Evolutionary conservation across 2,797 vertebrate species (phyloP), one percentile per base, ranked within the genome.

Genomic region (Sebastes kiyomatsui): DNA sequence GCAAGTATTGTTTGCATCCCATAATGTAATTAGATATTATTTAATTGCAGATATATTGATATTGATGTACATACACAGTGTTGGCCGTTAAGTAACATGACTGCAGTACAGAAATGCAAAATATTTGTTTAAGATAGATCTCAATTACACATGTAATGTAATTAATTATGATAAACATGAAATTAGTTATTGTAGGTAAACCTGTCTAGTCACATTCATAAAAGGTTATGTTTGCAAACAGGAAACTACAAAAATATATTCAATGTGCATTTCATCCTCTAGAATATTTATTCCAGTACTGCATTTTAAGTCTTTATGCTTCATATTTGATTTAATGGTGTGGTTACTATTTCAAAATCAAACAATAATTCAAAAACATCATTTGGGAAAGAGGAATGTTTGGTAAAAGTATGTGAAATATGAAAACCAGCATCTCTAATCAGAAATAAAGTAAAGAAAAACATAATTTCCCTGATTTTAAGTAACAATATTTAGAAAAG

Each of bases 121-220:
- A 56, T 8, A 20, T 20, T 20, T 52, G 7, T 52, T 52, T 52
- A 0, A 52, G 46, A 52, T 20, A 52, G 18, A 18, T 0, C 33
- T 35, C 1, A 0, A 46, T 46, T 46, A 46, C 42, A 0, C 46
- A 49, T 20, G 7, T 0, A 20, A 49, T 49, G 18, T 49, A 20
- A 49, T 49, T 20, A 20, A 38, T 38, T 1, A 25, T 23, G 32
- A 64, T 22, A 2, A 62, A 64, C 1, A 35, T 20, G 9, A 7
- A 61, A 32, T 1, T 0, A 59, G 56, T 8, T 30, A 16, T 58
- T 27, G 23, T 27, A 60, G 7, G n/a, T 62, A 12, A 23, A 23
- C 23, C 23, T 23, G 61, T 35, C n/a, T 14, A 14, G 35, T 66
- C 7, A 27, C 9, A 4, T 49, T 18, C 7, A 46, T 18, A 27